Base-by-base conservation (phyloP, 35 echinoderm and acorn worm genomes). In the Lytechinus variegatus region DNA sequence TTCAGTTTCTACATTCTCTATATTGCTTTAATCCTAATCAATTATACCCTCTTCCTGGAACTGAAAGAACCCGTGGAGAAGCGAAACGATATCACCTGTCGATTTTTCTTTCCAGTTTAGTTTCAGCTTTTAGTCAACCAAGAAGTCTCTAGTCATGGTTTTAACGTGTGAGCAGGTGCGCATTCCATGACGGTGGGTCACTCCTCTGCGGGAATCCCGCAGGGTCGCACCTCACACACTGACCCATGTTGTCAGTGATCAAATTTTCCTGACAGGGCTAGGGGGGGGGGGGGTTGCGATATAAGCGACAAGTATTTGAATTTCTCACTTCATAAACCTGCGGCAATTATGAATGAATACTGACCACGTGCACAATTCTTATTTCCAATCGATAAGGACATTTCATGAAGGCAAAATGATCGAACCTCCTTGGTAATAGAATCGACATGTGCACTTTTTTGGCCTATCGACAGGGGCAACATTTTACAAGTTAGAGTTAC, bases 21-120 rank as follows among this genome's bases (percentile, higher is more conserved):
- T 79, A 79, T 79, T 16, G 33, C n/a, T 79, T 79, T 79, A 79
- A 79, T 79, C 66, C 66, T 79, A 79, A 79, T 79, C 66, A 79
- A 79, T 79, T n/a, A 79, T 79, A 7, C 8, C n/a, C 66, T 16
- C 66, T 79, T 79, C 66, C 66, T n/a, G 21, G 66, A 79, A 79
- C 19, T 4, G 66, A 79, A 16, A 5, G 66, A 79, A 79, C 66
- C 66, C 66, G 66, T 79, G 3, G 66, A 79, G 66, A 3, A 79
- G 66, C 66, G 16, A 79, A 79, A n/a, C 66, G 66, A 79, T 24
- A 79, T 79, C 66, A 79, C 66, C 66, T 79, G 66, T 79, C 66
- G 66, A n/a, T 24, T 79, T 79, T 71, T 21, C 33, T 71, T 71
- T 71, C 10, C 2, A 66, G 19, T 12, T 10, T 10, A 66, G 60